These are phyloP conservation scores for Zelostemma sp. DNA, from an alignment of 1,140 invertebrate genomes.

Conservation along the genomic window DNA sequence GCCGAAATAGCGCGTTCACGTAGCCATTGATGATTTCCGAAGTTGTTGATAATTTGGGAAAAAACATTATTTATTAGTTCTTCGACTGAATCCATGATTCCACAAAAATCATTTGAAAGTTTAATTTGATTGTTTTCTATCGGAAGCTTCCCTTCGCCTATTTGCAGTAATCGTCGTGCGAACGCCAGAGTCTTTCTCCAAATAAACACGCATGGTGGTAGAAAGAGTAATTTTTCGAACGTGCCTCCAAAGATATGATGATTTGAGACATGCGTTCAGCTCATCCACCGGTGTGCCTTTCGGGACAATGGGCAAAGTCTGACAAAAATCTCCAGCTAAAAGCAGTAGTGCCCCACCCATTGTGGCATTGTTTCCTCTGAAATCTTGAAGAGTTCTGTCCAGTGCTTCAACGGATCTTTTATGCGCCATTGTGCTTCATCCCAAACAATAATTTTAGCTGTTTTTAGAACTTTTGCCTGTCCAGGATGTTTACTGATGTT, in stretches of 20 bases:
- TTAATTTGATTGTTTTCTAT: no score
- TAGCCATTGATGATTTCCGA: slow-evolving; percentile 58
- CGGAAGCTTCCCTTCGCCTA: slow-evolving; percentile 46
- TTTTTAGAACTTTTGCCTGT: not conserved
- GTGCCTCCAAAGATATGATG: slow-evolving; percentile 56
- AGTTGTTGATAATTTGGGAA: slow-evolving; percentile 47
- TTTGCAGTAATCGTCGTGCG: slow-evolving; percentile 53
- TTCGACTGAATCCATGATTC: slow-evolving; percentile 14
- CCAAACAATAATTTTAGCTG: slow-evolving; percentile 54
- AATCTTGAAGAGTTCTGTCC: slow-evolving; percentile 48
- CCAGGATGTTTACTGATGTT: not conserved
- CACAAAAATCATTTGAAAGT: slow-evolving; percentile 31
- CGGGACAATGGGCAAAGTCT: not conserved
- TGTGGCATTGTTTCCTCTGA: slow-evolving; percentile 23
- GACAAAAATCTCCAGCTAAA: not conserved
- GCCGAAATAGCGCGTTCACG: slow-evolving; percentile 56
- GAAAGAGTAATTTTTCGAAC: slow-evolving; percentile 55
- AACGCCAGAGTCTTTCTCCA: slow-evolving; percentile 61
- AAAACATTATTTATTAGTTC: slow-evolving; percentile 57
- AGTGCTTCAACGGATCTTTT: slow-evolving; percentile 48
- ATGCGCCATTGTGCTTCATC: slow-evolving; percentile 63
- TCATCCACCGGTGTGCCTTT: slow-evolving; percentile 17
- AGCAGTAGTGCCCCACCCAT: not conserved
- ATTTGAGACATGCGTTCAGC: slow-evolving; percentile 55
- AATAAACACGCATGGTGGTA: slow-evolving; percentile 61